Base-by-base conservation (phyloP, 1,140 invertebrate species). In the Lithobius niger region DNA sequence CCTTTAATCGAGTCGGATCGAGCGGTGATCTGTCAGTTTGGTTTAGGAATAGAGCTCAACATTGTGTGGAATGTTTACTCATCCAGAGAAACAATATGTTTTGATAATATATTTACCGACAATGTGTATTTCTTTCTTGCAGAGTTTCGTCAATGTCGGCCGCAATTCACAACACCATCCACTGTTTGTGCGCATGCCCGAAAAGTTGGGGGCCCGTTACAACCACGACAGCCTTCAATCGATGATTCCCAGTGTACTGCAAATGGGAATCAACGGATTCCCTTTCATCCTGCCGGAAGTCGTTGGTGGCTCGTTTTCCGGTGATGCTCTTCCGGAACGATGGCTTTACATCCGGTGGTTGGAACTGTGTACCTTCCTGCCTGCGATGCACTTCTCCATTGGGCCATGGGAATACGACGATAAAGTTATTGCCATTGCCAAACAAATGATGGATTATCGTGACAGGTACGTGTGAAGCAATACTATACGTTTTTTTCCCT, bases 291-390 rank as follows among this genome's bases (percentile, higher is more conserved):
- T 95, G 1, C 88, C 89, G 0, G 90, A 94, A 65, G 90, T 94
- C 84, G 82, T 97, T 60, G 91, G 91, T 1, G 91, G 92, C 1
- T 92, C 92, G 66, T 84, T 80, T 0, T 66, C 76, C 71, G 22
- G 64, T 61, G 24, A 63, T 2, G 67, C 62, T 1, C 57, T 59
- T 24, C 73, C 76, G 15, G 77, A 77, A 2, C 80, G 81, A 58
- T 85, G 95, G 67, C 71, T 96, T n/a, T 93, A 85, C 62, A 79
- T 95, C 44, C 73, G 92, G 60, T 97, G 91, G 91, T 69, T 91
- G 22, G 84, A 94, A 69, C 82, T 81, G 1, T 89, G 86, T 59
- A 77, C 82, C 0, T 91, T 93, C 62, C 80, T 97, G 77, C 88
- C 91, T 0, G 74, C 78, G 1, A 74, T 96, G 64, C 89, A 97